Evolutionary conservation across 1,140 invertebrate species (phyloP).

Genomic region (Sinella curviseta): DNA sequence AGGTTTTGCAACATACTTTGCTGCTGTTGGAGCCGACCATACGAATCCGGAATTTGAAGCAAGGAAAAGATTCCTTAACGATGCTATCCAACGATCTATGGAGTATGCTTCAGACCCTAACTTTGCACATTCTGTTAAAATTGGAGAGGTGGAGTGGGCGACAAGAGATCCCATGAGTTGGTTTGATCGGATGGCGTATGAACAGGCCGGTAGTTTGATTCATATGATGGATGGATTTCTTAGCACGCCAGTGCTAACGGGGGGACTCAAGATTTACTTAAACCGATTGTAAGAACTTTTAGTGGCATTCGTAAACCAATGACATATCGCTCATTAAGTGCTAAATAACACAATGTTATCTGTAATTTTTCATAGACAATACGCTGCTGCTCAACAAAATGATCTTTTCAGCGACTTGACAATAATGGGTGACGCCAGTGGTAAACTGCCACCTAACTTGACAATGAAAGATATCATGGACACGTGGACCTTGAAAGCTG

Average conservation of each 20-base stretch:
- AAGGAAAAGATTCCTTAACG: neutral
- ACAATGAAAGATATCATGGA: constrained; percentile 79
- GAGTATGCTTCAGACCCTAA: neutral
- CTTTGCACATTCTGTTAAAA: constrained; percentile 17
- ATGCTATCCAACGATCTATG: constrained; percentile 36
- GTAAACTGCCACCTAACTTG: constrained; percentile 62
- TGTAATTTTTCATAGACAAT: constrained; percentile 60
- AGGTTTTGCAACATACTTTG: constrained; percentile 28
- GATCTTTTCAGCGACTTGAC: constrained; percentile 82
- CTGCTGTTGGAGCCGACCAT: constrained; percentile 16
- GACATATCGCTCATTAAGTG: neutral
- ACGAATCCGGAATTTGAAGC: constrained; percentile 17
- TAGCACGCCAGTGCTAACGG: constrained; percentile 56
- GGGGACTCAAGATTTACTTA: constrained; percentile 53
- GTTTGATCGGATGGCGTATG: constrained; percentile 42
- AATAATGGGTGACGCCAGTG: constrained; percentile 65
- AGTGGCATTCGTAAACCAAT: neutral
- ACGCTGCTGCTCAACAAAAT: constrained; percentile 76
- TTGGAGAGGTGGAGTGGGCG: constrained; percentile 1
- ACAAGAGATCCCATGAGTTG: constrained; percentile 28
- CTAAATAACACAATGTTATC: neutral
- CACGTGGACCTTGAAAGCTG: constrained; percentile 86
- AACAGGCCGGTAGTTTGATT: constrained; percentile 53
- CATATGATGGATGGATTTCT: constrained; percentile 61
- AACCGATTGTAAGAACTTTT: constrained; percentile 30